Conservation (phyloP, 2,113 vertebrate genomes). For the Burhinus bistriatus region DNA sequence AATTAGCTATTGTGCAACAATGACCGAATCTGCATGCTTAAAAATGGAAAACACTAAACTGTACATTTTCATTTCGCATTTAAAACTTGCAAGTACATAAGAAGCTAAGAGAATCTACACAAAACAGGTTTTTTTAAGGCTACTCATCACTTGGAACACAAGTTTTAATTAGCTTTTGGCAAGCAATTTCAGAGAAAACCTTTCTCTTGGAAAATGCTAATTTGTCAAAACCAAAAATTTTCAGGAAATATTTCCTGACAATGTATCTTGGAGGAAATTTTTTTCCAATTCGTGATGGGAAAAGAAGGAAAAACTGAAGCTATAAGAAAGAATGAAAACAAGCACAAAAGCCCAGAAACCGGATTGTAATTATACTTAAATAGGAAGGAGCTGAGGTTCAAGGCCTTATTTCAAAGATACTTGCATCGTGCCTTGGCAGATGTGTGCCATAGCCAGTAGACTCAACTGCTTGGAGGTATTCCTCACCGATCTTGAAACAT, state of each 20-base stretch:
- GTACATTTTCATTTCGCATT: not conserved
- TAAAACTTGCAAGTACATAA: not conserved
- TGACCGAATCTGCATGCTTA: not conserved
- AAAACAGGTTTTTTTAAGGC: not conserved
- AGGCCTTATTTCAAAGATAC: not conserved
- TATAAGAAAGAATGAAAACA: not conserved
- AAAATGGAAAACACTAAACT: not conserved
- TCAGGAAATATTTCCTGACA: not conserved
- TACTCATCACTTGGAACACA: not conserved
- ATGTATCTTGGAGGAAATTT: not conserved
- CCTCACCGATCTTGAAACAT: not conserved
- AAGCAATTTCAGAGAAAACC: not conserved
- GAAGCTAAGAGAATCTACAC: not conserved
- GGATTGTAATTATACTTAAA: not conserved
- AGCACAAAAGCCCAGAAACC: not conserved
- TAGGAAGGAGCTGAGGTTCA: not conserved
- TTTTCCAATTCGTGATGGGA: not conserved
- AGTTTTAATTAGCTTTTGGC: slow-evolving; percentile 44
- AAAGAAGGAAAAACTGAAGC: not conserved
- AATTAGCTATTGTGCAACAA: not conserved
- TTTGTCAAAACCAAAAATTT: not conserved
- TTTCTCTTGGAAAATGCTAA: not conserved
- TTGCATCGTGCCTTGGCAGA: not conserved
- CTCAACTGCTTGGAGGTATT: not conserved
- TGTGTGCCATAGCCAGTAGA: not conserved